Percentiles rank a stretch among this genome's conserved stretches.
Evolutionary conservation across 2,888 invertebrate species (phyloP).

Genomic region (Calephelis perditalis): DNA sequence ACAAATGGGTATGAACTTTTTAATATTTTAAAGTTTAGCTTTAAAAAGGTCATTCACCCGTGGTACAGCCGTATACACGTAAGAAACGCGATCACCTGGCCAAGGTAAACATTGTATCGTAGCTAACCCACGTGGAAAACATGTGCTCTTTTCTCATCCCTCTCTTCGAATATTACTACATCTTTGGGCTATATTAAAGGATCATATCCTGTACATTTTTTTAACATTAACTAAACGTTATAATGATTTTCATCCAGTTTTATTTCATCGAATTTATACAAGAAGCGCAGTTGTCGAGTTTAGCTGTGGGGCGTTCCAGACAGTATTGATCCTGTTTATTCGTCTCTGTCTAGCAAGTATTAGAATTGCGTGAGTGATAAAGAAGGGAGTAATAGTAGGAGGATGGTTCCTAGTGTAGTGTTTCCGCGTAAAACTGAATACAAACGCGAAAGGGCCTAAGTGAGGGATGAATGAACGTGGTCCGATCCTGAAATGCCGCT

Average conservation of each 20-base stretch:
- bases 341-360: constrained; percentile 49
- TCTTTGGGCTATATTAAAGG: background rate
- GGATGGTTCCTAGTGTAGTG: constrained; percentile 65
- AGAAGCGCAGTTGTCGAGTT: constrained; percentile 73
- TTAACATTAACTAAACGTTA: constrained; percentile 52
- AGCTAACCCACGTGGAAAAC: constrained; percentile 65
- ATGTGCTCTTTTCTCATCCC: constrained; percentile 44
- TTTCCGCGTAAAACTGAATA: constrained; percentile 62
- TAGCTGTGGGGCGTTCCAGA: constrained; percentile 74
- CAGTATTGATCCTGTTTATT: constrained; percentile 73
- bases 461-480: constrained; percentile 75
- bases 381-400: constrained; percentile 50
- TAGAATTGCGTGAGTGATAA: constrained; percentile 44
- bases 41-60: constrained; percentile 31
- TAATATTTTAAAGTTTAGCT: too few species aligned
- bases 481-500: constrained; percentile 74
- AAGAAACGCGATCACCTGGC: constrained; percentile 61
- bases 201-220: constrained; percentile 28
- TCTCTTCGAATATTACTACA: background rate
- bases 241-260: constrained; percentile 72
- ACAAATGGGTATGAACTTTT: too few species aligned
- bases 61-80: constrained; percentile 28
- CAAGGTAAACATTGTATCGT: constrained; percentile 77
- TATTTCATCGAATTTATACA: constrained; percentile 74
- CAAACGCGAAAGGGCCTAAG: constrained; percentile 56